Conservation (phyloP, 2,888 invertebrate species). For the Pteria penguin region DNA sequence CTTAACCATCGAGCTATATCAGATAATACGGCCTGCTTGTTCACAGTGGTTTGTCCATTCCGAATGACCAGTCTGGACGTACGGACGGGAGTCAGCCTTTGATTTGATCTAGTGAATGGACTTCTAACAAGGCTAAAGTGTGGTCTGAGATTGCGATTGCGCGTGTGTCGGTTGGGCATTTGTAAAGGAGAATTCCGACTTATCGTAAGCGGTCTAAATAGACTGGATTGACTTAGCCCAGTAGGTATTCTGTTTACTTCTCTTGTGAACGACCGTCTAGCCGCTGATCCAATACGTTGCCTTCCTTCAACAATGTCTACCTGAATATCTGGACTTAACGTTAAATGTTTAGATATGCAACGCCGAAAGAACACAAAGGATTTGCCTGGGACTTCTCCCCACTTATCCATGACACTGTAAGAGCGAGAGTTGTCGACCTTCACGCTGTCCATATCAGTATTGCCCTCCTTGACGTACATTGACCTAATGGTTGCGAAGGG, state of each 20-base stretch:
- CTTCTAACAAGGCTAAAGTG: too few relatives aligned
- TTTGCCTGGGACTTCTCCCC: not conserved
- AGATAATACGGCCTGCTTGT: too few relatives aligned
- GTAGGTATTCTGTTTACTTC: not conserved
- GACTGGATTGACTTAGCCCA: too few relatives aligned
- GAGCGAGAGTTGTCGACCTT: constrained; percentile 2
- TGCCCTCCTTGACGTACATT: constrained; percentile 32
- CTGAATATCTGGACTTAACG: constrained; percentile 25
- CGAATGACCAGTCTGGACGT: too few relatives aligned
- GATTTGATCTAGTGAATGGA: too few relatives aligned
- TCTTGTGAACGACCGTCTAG: not conserved
- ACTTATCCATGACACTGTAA: constrained; percentile 9
- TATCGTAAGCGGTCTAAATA: too few relatives aligned
- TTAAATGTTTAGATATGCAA: constrained; percentile 26
- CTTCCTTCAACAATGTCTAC: constrained; percentile 5
- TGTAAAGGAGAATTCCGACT: too few relatives aligned
- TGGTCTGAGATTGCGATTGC: too few relatives aligned
- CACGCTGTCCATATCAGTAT: constrained; percentile 28
- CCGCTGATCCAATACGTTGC: not conserved
- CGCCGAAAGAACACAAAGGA: constrained; percentile 18
- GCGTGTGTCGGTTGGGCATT: too few relatives aligned
- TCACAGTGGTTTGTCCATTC: too few relatives aligned
- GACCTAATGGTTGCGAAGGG: constrained; percentile 21
- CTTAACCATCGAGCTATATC: too few relatives aligned
- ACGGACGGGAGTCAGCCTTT: too few relatives aligned